Conservation (phyloP, 1,140 invertebrate genomes). For the Acromyrmex charruanus region DNA sequence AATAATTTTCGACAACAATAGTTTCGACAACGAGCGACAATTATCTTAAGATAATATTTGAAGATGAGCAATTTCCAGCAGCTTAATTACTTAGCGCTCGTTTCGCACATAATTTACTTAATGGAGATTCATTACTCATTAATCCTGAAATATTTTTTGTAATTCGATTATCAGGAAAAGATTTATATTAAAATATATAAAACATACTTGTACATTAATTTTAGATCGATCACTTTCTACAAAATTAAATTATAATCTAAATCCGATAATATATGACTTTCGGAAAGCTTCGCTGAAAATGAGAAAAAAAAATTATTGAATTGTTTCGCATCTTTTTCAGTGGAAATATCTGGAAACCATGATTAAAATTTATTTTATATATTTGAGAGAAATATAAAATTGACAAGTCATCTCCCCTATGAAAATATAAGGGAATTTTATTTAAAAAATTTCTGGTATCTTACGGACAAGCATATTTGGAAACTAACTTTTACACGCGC, state of each 20-base stretch:
- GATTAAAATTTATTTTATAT: background rate
- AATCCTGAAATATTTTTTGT: too few relatives aligned
- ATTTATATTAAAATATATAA: too few relatives aligned
- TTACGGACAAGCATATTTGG: background rate
- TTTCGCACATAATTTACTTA: too few relatives aligned
- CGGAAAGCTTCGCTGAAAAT: background rate
- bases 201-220: too few relatives aligned
- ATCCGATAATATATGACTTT: background rate
- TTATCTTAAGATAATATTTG: too few relatives aligned
- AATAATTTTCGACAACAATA: too few relatives aligned
- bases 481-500: background rate
- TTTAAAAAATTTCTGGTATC: background rate
- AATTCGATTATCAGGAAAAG: too few relatives aligned
- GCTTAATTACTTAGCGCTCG: too few relatives aligned
- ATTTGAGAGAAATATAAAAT: background rate
- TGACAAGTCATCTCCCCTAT: background rate
- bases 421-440: background rate
- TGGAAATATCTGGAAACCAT: background rate
- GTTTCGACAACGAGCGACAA: too few relatives aligned
- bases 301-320: background rate
- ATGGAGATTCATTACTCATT: too few relatives aligned
- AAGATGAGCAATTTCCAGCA: too few relatives aligned
- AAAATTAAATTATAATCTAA: background rate
- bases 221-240: background rate
- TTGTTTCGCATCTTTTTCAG: background rate